phyloP scores from a whole-genome alignment of 2,113 vertebrate species.

The Tachysurus fulvidraco region DNA sequence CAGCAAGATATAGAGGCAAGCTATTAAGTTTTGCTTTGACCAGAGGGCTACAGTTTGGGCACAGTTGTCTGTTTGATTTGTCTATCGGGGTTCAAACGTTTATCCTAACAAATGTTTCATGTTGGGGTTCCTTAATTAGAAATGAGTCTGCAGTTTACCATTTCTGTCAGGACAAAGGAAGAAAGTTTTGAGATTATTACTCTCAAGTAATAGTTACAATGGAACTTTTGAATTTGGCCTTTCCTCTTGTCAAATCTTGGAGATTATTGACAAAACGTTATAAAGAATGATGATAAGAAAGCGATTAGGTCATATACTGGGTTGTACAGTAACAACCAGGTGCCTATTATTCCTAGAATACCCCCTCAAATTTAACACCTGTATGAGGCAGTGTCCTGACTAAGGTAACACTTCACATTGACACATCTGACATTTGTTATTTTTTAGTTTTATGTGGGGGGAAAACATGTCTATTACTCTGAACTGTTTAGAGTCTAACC shows the following conservation, averaged over 20 bases:
- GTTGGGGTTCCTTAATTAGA: background rate
- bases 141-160: no score
- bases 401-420: background rate
- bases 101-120: background rate
- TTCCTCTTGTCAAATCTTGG: background rate
- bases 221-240: background rate
- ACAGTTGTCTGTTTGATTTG: background rate
- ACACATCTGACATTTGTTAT: background rate
- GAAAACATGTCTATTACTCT: no score
- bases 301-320: no score
- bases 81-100: background rate
- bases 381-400: no score
- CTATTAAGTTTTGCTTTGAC: background rate
- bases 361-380: no score
- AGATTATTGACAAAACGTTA: background rate
- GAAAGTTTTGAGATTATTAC: no score
- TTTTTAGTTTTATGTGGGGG: no score
- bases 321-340: no score
- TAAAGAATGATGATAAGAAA: no score
- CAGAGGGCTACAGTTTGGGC: background rate
- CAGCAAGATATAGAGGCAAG: background rate
- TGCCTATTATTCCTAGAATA: no score
- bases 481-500: no score
- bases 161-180: no score
- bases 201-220: background rate